A percentile compares a stretch with the other conserved stretches of the same genome.
Conservation (phyloP, 2,113 vertebrate genomes). For the Plestiodon gilberti region DNA sequence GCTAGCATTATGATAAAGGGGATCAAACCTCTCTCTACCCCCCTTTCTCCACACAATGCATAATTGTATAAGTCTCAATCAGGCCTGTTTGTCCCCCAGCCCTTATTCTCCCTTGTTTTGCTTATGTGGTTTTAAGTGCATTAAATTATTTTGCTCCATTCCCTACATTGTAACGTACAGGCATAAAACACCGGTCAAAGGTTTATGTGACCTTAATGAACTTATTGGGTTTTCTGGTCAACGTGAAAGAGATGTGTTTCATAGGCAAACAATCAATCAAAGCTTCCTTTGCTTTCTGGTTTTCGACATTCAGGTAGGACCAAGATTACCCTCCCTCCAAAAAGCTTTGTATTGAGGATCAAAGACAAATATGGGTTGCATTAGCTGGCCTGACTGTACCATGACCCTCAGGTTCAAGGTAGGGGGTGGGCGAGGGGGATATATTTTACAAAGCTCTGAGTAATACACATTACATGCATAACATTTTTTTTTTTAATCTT, state of each 20-base stretch:
- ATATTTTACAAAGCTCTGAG: constrained; percentile 92
- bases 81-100: too few relatives aligned
- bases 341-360: constrained; percentile 85
- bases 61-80: too few relatives aligned
- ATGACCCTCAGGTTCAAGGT: constrained; percentile 90
- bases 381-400: constrained; percentile 87
- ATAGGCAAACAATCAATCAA: constrained; percentile 74
- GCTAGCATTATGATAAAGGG: too few relatives aligned
- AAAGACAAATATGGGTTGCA: constrained; percentile 93
- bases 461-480: constrained; percentile 91
- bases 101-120: neutral
- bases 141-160: neutral
- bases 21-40: too few relatives aligned
- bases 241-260: constrained; percentile 44
- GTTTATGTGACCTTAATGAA: neutral
- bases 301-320: constrained; percentile 72
- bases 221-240: neutral
- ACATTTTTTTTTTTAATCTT: constrained; percentile 80
- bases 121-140: neutral
- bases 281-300: constrained; percentile 76
- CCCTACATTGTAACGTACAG: accelerated
- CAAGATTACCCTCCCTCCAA: constrained; percentile 69
- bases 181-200: accelerated
- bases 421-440: constrained; percentile 68
- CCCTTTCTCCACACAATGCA: too few relatives aligned